Evolutionary conservation across 2,888 invertebrate species (phyloP), one percentile per base, ranked within the genome.

Genomic region (Lycophotia porphyrea): DNA sequence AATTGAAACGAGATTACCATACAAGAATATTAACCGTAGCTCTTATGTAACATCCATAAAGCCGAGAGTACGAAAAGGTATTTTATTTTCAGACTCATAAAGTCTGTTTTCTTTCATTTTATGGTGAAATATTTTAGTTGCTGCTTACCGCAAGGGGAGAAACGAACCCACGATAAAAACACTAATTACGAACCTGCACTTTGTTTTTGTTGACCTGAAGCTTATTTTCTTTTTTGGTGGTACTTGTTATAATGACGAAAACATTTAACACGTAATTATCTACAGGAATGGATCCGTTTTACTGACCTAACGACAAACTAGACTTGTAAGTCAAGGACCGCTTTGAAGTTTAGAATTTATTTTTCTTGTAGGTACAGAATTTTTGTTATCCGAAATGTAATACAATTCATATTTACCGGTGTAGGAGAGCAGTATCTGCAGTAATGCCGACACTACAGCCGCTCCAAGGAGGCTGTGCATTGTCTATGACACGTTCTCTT

Each of bases 381-480:
- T 5, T 42, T 60, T 31, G 27, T 55, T 69, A n/a, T 60, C 1
- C 5, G 0, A 47, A 52, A 67, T 44, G 64, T 78, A 47, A 42
- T 49, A 31, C 24, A 3, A 60, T 66, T 61, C n/a, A 68, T 75
- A 71, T 90, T 91, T 91, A 96, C 96, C 95, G 90, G 95, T 90
- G 84, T 93, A 92, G 78, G 93, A 95, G 78, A 95, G 88, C 64
- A 96, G 89, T 92, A 95, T 92, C 89, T 96, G 96, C 90, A 96
- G 91, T 90, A 96, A 85, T 86, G 95, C 95, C 90, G 95, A 94
- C 91, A 92, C 92, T 90, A 92, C 93, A 92, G 94, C 94, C 92
- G 93, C 92, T 91, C 92, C 91, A 87, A 95, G 91, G 92, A 95
- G 92, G 91, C 93, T 93, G 93, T 93, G 93, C 96, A 96, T 96